Evolutionary conservation across 2,797 vertebrate genomes (phyloP).

Genomic region (Arctocebus calabarensis): DNA sequence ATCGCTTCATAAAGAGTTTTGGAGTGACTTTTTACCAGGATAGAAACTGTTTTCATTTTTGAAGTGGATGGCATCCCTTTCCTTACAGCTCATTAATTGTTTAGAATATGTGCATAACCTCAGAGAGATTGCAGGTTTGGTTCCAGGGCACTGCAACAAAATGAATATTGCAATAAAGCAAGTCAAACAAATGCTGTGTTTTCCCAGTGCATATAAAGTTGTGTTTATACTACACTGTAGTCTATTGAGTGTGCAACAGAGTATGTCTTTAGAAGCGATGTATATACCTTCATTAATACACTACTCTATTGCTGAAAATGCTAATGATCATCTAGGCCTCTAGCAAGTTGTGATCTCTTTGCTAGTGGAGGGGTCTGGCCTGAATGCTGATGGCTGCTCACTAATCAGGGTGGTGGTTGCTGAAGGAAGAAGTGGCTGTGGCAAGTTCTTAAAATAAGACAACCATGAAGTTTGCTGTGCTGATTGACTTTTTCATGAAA

Average conservation of each 20-base stretch:
- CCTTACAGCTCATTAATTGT: neutral
- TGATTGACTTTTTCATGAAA: neutral
- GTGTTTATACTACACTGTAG: neutral
- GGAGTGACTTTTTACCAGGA: slow-evolving; percentile 20
- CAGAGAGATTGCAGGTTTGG: neutral
- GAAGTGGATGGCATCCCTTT: slow-evolving; percentile 15
- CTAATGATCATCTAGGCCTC: neutral
- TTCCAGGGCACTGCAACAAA: neutral
- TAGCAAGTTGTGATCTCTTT: neutral
- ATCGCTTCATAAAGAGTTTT: neutral
- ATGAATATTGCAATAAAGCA: neutral
- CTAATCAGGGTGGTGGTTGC: neutral
- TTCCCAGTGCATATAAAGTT: neutral
- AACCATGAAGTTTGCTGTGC: neutral
- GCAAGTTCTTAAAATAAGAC: neutral
- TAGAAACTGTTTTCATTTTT: slow-evolving; percentile 17
- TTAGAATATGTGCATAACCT: neutral
- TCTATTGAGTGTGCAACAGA: neutral
- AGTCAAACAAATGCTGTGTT: neutral
- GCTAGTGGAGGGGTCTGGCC: neutral
- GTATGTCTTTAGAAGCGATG: neutral
- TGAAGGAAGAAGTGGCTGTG: neutral
- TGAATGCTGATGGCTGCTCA: neutral
- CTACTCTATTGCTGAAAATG: neutral
- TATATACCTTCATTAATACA: neutral